A percentile compares a stretch with the other conserved stretches of the same genome.
These are phyloP conservation scores for Drosophila tani DNA, from an alignment of 1,140 invertebrate genomes.

Conservation along the genomic window DNA sequence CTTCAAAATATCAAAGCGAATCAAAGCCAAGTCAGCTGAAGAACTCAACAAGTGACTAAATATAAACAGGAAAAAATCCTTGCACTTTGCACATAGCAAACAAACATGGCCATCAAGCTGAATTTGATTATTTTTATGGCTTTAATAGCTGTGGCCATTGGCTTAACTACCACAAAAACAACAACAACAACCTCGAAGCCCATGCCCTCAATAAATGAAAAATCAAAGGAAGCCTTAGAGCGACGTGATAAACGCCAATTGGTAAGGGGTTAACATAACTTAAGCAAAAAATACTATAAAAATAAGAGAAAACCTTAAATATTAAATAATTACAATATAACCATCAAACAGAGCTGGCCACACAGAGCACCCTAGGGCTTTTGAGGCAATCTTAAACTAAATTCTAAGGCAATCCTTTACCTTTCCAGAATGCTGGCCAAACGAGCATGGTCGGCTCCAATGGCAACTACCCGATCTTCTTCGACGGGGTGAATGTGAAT, in stretches of 20 bases:
- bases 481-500: constrained; percentile 47
- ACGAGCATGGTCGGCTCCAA: constrained; percentile 3
- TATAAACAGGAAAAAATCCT: not conserved
- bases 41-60: not conserved
- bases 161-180: constrained; percentile 20
- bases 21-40: constrained; percentile 2
- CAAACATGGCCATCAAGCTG: constrained; percentile 49
- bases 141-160: constrained; percentile 3
- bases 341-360: too few species aligned
- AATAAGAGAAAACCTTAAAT: too few species aligned
- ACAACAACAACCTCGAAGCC: constrained; percentile 3
- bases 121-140: constrained; percentile 41
- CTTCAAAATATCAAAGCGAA: constrained; percentile 19
- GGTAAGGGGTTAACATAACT: constrained; percentile 29
- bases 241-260: constrained; percentile 61
- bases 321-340: too few species aligned
- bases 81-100: not conserved
- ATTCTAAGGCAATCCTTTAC: too few species aligned
- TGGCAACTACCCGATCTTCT: constrained; percentile 56
- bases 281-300: too few species aligned
- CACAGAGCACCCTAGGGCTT: too few species aligned
- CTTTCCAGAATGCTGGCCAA: constrained; percentile 6
- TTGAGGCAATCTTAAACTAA: not conserved
- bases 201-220: not conserved
- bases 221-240: constrained; percentile 9